Percentiles rank a stretch among this genome's conserved stretches.
Evolutionary conservation across 2,888 invertebrate genomes (phyloP).

Genomic region (Herminia tarsipennalis): DNA sequence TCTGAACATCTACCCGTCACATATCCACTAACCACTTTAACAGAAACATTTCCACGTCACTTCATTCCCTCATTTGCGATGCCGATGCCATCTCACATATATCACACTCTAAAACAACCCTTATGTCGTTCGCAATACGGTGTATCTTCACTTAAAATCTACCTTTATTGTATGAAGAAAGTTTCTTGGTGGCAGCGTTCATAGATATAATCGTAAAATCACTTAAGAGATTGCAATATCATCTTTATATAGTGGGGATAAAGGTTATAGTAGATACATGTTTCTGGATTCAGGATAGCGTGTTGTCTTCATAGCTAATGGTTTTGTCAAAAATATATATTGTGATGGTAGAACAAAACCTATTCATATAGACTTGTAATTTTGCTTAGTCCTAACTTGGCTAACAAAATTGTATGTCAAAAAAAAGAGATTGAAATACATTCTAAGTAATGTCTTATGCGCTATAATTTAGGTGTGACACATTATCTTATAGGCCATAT

Average conservation of each 20-base stretch:
- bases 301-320: conserved; percentile 19
- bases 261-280: not conserved
- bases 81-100: conserved; percentile 38
- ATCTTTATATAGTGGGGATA: conserved; percentile 13
- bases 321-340: conserved; percentile 16
- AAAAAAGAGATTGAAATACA: no score
- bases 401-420: no score
- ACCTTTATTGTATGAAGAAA: conserved; percentile 7
- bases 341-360: conserved; percentile 6
- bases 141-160: conserved; percentile 1
- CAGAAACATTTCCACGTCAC: conserved; percentile 54
- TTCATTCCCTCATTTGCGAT: conserved; percentile 53
- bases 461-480: no score
- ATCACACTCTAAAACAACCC: conserved; percentile 6
- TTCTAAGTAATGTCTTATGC: no score
- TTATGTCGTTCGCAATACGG: not conserved
- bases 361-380: no score
- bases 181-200: conserved; percentile 1
- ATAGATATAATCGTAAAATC: conserved; percentile 6
- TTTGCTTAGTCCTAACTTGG: no score
- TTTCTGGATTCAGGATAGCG: not conserved
- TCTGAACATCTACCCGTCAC: conserved; percentile 10
- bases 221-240: conserved; percentile 16
- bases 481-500: no score
- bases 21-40: conserved; percentile 24